A percentile compares a stretch with the other conserved stretches of the same genome.
Evolutionary conservation across 1,140 invertebrate genomes (phyloP).

Genomic region (Conus betulinus): DNA sequence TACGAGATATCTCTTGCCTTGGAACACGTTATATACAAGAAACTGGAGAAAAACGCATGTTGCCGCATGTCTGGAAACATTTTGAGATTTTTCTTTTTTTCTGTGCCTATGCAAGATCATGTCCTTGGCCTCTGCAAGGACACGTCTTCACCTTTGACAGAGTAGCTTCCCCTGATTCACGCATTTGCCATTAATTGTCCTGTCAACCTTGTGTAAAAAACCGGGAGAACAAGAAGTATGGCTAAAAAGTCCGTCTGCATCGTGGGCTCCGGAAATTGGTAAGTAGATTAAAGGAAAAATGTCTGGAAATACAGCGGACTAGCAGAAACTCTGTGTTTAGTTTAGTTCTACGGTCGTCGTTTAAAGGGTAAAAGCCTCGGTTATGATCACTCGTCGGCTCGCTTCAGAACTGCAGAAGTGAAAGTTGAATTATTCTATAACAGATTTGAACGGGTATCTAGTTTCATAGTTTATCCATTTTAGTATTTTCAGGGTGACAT

Average conservation of each 20-base stretch:
- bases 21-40: too few species aligned
- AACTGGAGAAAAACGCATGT: too few species aligned
- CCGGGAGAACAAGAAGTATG: conserved; percentile 27
- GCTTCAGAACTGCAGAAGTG: background rate
- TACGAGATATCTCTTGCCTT: too few species aligned
- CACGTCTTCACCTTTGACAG: conserved; percentile 5
- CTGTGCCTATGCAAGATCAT: too few species aligned
- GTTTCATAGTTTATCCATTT: background rate
- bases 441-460: too few species aligned
- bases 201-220: background rate
- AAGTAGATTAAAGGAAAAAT: conserved; percentile 69
- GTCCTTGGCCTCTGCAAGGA: conserved; percentile 10
- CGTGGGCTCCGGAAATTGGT: conserved; percentile 97
- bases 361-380: too few species aligned
- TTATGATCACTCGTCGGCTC: too few species aligned
- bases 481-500: background rate
- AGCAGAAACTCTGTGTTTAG: too few species aligned
- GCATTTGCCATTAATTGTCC: conserved; percentile 3
- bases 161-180: conserved; percentile 16
- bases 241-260: conserved; percentile 83
- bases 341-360: too few species aligned
- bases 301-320: too few species aligned
- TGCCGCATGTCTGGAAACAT: too few species aligned
- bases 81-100: too few species aligned
- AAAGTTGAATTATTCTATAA: background rate